Percentiles rank a stretch among this genome's conserved stretches.
phyloP scores from a whole-genome alignment of 2,888 invertebrate genomes.

The Calameuta idolon region DNA sequence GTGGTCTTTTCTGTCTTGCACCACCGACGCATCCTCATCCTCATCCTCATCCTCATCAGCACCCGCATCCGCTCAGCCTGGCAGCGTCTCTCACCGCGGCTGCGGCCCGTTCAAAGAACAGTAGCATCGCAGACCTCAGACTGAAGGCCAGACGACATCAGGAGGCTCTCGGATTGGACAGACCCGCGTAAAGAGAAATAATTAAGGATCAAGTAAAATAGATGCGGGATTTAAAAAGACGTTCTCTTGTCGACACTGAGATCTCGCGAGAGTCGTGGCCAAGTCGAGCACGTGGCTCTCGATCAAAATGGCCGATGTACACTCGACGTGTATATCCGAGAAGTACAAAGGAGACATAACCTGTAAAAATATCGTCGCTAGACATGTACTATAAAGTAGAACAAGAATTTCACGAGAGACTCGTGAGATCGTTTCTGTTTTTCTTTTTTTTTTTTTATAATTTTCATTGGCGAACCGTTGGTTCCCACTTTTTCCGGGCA shows the following conservation, averaged over 20 bases:
- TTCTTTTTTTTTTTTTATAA: no score
- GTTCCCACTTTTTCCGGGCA: neutral
- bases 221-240: neutral
- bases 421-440: neutral
- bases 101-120: slow-evolving; percentile 86
- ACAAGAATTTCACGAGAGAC: neutral
- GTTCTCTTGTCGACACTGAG: neutral
- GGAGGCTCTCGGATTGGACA: slow-evolving; percentile 82
- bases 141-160: slow-evolving; percentile 94
- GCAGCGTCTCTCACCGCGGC: slow-evolving; percentile 74
- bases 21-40: slow-evolving; percentile 69
- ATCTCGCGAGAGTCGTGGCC: neutral
- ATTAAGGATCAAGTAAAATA: neutral
- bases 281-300: neutral
- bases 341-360: slow-evolving; percentile 37
- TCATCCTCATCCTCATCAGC: slow-evolving; percentile 30
- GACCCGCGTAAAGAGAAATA: slow-evolving; percentile 53
- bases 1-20: slow-evolving; percentile 75
- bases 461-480: neutral
- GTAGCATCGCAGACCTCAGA: slow-evolving; percentile 93
- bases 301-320: neutral
- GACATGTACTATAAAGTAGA: slow-evolving; percentile 32
- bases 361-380: slow-evolving; percentile 28
- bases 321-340: slow-evolving; percentile 11
- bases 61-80: slow-evolving; percentile 73